These are phyloP conservation scores for Sipha flava DNA, from an alignment of 1,140 invertebrate species.

Conservation along the genomic window DNA sequence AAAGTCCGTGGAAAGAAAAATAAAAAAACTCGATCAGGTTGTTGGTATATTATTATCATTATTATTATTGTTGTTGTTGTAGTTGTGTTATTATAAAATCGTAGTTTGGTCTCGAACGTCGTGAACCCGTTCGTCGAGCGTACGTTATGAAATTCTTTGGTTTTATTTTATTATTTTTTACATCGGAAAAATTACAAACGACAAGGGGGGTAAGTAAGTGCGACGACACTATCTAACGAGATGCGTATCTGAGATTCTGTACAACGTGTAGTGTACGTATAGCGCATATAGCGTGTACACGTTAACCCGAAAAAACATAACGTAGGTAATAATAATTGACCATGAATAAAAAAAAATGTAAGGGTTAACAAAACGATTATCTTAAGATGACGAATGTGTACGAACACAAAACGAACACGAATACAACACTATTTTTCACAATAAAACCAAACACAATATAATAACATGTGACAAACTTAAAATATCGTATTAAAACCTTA, in stretches of 20 bases:
- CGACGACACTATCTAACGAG: not conserved
- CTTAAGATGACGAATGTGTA: not conserved
- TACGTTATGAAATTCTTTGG: not conserved
- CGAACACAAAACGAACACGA: no score
- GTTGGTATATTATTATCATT: not conserved
- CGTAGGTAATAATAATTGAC: not conserved
- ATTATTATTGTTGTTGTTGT: not conserved
- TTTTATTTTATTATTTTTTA: not conserved
- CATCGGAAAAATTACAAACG: not conserved
- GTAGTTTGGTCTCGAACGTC: not conserved
- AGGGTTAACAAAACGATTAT: not conserved
- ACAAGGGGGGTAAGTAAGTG: not conserved
- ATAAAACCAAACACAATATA: no score
- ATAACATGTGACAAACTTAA: no score
- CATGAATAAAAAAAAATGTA: not conserved
- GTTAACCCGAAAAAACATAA: not conserved
- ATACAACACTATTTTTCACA: no score
- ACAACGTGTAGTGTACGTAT: no score
- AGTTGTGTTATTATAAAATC: not conserved
- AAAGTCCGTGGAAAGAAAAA: not conserved
- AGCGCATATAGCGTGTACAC: no score
- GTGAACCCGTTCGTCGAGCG: not conserved
- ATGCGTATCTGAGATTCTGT: not conserved
- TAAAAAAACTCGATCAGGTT: not conserved
- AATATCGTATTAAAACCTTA: no score